These are phyloP conservation scores for Cnemophilus loriae DNA, from an alignment of 2,113 vertebrate genomes.

Conservation along the genomic window DNA sequence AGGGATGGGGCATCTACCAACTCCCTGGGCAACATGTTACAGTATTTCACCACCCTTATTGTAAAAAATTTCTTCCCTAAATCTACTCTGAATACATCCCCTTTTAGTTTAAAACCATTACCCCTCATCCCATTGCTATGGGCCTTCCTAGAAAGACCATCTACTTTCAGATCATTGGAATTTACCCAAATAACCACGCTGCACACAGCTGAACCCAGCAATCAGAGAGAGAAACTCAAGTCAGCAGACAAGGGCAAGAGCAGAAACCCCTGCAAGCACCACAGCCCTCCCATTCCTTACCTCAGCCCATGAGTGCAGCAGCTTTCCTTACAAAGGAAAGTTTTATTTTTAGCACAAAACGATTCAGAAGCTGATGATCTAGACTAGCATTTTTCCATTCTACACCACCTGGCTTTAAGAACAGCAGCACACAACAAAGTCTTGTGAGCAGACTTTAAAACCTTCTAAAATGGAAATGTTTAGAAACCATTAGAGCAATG, in stretches of 20 bases:
- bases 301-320: accelerated
- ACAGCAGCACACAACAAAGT: neutral
- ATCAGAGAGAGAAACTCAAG: neutral
- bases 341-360: neutral
- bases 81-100: neutral
- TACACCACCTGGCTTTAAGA: neutral
- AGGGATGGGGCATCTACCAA: neutral
- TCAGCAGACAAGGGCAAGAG: neutral
- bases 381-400: neutral
- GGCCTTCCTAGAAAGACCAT: neutral
- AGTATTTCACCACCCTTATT: neutral
- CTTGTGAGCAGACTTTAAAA: neutral
- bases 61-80: neutral
- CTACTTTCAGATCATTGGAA: neutral
- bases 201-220: neutral
- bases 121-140: neutral
- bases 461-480: neutral
- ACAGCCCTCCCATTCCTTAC: neutral
- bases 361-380: neutral
- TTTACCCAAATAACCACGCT: neutral
- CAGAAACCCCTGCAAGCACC: neutral
- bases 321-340: neutral
- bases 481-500: neutral
- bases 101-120: neutral
- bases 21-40: neutral